phyloP scores from a whole-genome alignment of 2,888 invertebrate species.

The Amiota minor region DNA sequence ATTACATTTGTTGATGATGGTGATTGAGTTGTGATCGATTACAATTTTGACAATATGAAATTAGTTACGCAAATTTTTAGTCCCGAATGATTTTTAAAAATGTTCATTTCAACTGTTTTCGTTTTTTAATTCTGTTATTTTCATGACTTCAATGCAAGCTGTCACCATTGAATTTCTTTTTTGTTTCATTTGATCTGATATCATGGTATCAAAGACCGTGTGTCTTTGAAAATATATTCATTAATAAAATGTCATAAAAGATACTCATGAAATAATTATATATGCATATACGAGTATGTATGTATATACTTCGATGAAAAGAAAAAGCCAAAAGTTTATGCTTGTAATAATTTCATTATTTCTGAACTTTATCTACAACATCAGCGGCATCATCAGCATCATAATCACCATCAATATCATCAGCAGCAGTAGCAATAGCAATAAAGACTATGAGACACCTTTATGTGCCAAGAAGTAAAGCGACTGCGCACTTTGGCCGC shows the following conservation, averaged over 20 bases:
- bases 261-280: slow-evolving; percentile 28
- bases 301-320: too few relatives aligned
- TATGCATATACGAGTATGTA: slow-evolving; percentile 4
- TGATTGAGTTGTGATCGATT: slow-evolving; percentile 72
- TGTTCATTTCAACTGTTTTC: slow-evolving; percentile 8
- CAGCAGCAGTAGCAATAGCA: slow-evolving; percentile 7
- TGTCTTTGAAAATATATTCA: neutral
- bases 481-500: slow-evolving; percentile 69
- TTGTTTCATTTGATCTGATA: slow-evolving; percentile 32
- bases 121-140: slow-evolving; percentile 16
- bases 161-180: slow-evolving; percentile 6
- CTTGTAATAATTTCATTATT: slow-evolving; percentile 67
- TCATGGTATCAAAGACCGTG: slow-evolving; percentile 16
- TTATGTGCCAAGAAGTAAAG: slow-evolving; percentile 40
- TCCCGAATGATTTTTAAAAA: slow-evolving; percentile 44
- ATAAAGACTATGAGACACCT: neutral
- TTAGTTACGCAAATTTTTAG: slow-evolving; percentile 59
- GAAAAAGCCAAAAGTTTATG: slow-evolving; percentile 54
- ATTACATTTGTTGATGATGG: slow-evolving; percentile 8
- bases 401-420: slow-evolving; percentile 25
- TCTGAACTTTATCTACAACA: slow-evolving; percentile 33
- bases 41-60: slow-evolving; percentile 67
- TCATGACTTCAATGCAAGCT: neutral
- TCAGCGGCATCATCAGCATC: slow-evolving; percentile 19
- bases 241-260: slow-evolving; percentile 19